Base-by-base conservation (phyloP, 2,797 vertebrate genomes). In the Pteronotus mesoamericanus region DNA sequence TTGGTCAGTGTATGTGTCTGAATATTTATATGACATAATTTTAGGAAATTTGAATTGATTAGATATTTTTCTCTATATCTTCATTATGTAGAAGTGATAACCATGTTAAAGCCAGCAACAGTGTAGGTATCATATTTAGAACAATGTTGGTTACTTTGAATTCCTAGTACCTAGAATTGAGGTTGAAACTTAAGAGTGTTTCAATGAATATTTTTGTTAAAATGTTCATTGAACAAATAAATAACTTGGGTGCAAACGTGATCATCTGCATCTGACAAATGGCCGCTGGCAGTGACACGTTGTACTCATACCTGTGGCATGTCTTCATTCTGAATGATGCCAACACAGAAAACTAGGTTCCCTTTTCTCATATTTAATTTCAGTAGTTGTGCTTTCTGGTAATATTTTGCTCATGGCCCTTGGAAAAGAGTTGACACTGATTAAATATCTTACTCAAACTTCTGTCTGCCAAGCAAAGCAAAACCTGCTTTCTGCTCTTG, bases 371-470 rank as follows among this genome's bases (percentile, higher is more conserved):
- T 87, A 19, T 3, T 92, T 46, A 80, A 29, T 75, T 89, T 84
- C 37, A 77, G 15, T 22, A 75, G 24, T 46, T 61, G 4, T 82
- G n/a, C 5, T 80, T 84, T 82, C n/a, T 90, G 29, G 18, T 80
- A 79, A 79, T 34, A 87, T 77, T 78, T 92, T 44, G 8, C 5
- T 94, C 59, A 42, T 55, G 53, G 66, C 46, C 37, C 21, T 71
- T 92, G 24, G 42, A 61, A 87, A 95, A 32, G 1, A 84, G 19
- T n/a, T 96, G 94, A 74, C 94, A 82, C 1, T 90, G 85, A 96
- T 88, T 61, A 94, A 93, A 18, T 71, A 72, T 85, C 26, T 32
- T 51, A 68, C 37, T 87, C 68, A 72, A 78, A 92, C 21, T 71
- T 85, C 37, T 26, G 11, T 92, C 77, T 68, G 29, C 29, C 26